These are phyloP conservation scores for Pachypeltis micranthus DNA, from an alignment of 1,140 invertebrate genomes.

Conservation along the genomic window DNA sequence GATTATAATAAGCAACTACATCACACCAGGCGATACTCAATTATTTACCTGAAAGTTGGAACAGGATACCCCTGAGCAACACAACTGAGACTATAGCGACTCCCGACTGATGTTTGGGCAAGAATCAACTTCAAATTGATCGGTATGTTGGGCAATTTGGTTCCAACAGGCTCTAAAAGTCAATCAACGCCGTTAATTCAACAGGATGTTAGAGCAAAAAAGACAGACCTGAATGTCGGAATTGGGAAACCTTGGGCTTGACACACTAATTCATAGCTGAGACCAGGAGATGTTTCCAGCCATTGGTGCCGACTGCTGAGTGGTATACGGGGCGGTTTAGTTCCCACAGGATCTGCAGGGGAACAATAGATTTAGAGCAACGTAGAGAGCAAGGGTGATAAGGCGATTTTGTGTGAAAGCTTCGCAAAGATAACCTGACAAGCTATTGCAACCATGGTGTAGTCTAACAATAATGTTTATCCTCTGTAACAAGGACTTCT, in stretches of 20 bases:
- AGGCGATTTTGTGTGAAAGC: no score
- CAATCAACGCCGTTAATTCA: neutral
- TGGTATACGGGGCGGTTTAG: slow-evolving; percentile 40
- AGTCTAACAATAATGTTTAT: no score
- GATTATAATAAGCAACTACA: no score
- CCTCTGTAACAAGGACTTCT: no score
- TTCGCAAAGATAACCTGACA: no score
- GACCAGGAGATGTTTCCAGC: slow-evolving; percentile 36
- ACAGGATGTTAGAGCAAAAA: neutral
- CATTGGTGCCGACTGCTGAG: slow-evolving; percentile 37
- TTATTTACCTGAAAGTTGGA: slow-evolving; percentile 29
- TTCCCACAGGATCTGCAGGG: slow-evolving; percentile 40
- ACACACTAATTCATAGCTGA: slow-evolving; percentile 43
- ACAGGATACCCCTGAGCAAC: slow-evolving; percentile 30
- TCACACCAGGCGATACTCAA: no score
- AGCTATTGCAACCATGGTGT: no score
- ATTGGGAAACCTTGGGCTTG: slow-evolving; percentile 54
- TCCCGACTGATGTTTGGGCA: neutral
- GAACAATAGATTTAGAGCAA: no score
- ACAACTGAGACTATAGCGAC: slow-evolving; percentile 19
- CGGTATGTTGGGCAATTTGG: slow-evolving; percentile 14
- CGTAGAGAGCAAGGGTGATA: no score
- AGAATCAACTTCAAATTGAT: slow-evolving; percentile 11
- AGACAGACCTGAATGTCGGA: slow-evolving; percentile 43
- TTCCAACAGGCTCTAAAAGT: slow-evolving; percentile 15